These are phyloP conservation scores for Gallinago media DNA, from an alignment of 2,113 vertebrate genomes.

Conservation along the genomic window DNA sequence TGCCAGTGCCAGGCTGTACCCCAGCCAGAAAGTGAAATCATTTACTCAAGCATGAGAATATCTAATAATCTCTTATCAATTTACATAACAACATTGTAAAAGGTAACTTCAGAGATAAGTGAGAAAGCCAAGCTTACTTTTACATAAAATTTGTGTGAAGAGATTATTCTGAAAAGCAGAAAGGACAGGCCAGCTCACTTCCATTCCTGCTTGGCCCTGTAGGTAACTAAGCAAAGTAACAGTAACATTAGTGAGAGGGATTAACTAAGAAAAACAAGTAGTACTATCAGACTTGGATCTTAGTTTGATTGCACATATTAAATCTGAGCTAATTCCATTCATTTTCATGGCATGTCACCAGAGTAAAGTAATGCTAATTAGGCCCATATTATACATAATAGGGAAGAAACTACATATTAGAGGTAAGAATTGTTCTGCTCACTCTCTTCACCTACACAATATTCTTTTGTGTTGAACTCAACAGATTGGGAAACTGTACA, in stretches of 20 bases:
- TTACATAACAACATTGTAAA: no score
- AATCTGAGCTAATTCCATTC: background rate
- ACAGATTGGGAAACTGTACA: conserved; percentile 82
- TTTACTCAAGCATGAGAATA: background rate
- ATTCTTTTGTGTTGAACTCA: background rate
- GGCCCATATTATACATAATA: background rate
- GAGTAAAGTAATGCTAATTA: background rate
- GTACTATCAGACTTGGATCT: background rate
- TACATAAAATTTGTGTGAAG: background rate
- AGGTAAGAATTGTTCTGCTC: background rate
- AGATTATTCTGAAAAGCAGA: background rate
- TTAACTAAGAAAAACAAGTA: background rate
- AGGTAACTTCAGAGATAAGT: background rate
- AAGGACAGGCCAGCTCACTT: background rate
- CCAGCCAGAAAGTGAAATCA: background rate
- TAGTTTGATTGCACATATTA: background rate
- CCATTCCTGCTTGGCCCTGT: background rate
- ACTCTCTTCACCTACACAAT: background rate
- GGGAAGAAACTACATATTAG: background rate
- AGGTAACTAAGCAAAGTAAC: background rate
- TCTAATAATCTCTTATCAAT: background rate
- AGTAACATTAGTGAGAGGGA: background rate
- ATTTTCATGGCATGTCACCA: background rate
- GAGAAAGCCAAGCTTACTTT: background rate
- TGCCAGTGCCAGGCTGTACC: background rate